phyloP scores from a whole-genome alignment of 1,140 invertebrate genomes.

The Drosophila serrata region DNA sequence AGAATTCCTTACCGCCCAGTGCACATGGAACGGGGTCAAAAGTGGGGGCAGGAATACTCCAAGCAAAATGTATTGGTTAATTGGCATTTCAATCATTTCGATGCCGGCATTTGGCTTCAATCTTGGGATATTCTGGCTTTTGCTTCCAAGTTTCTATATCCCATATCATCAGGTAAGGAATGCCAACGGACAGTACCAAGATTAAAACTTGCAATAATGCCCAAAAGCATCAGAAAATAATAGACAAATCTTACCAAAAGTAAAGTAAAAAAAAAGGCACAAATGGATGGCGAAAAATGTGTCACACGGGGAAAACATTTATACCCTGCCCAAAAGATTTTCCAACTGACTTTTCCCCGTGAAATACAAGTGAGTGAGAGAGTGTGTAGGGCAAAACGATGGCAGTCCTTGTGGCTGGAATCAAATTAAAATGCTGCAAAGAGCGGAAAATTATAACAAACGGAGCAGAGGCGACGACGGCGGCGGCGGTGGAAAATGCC shows the following conservation, averaged over 20 bases:
- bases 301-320: conserved; percentile 20
- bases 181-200: neutral
- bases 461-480: conserved; percentile 34
- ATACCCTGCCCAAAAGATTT: conserved; percentile 6
- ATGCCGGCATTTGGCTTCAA: conserved; percentile 12
- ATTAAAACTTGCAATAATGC: conserved; percentile 48
- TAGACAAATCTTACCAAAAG: conserved; percentile 14
- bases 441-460: conserved; percentile 80
- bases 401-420: conserved; percentile 47
- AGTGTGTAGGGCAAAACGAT: conserved; percentile 11
- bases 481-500: conserved; percentile 37
- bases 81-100: conserved; percentile 73
- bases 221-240: conserved; percentile 20
- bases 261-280: neutral
- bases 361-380: neutral
- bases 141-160: neutral
- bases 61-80: conserved; percentile 60
- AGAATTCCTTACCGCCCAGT: conserved; percentile 25
- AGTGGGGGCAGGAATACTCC: conserved; percentile 2
- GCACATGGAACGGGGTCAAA: neutral
- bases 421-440: conserved; percentile 80
- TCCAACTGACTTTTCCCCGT: neutral
- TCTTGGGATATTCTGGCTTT: neutral
- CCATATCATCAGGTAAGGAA: neutral
- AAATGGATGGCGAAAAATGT: conserved; percentile 20